Percentiles rank a stretch among this genome's conserved stretches.
Conservation (phyloP, 2,113 vertebrate species). For the Macrotis lagotis region DNA sequence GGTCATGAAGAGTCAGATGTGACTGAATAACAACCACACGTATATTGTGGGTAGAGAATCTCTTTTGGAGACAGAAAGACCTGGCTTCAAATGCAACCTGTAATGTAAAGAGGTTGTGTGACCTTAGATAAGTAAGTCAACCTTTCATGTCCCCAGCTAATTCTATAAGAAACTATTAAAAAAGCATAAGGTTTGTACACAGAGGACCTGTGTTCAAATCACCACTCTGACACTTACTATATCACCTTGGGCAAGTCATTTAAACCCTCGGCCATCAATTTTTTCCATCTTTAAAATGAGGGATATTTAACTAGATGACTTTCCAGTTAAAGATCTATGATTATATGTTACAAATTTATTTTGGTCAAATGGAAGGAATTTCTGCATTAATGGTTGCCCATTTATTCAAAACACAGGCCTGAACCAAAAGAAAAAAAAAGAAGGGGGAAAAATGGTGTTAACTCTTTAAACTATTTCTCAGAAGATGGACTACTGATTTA, state of each 20-base stretch:
- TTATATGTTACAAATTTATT: neutral
- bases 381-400: neutral
- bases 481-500: neutral
- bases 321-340: neutral
- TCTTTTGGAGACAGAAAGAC: neutral
- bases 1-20: neutral
- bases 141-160: neutral
- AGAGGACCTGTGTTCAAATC: neutral
- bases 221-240: neutral
- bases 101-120: neutral
- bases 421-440: neutral
- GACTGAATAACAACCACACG: neutral
- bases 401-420: neutral
- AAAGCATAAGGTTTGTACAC: neutral
- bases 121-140: neutral
- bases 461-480: neutral
- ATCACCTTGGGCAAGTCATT: neutral
- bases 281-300: neutral
- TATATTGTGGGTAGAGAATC: neutral
- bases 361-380: neutral
- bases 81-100: neutral
- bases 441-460: neutral
- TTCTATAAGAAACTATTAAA: neutral
- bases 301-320: neutral
- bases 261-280: neutral